phyloP scores from a whole-genome alignment of 2,113 vertebrate species.

The Nothobranchius furzeri region DNA sequence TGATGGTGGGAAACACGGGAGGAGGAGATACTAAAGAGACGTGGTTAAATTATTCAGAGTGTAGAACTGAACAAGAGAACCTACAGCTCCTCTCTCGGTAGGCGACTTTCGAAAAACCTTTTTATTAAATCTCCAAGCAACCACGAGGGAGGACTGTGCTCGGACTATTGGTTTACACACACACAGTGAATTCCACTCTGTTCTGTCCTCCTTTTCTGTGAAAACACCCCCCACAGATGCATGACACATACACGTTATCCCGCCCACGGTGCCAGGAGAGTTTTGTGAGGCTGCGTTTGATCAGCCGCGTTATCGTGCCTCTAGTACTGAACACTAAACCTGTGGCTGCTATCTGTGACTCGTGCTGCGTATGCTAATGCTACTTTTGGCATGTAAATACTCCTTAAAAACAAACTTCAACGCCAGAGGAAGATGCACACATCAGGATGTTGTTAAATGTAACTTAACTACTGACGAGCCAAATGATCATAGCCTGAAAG shows the following conservation, averaged over 20 bases:
- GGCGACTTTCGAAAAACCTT: constrained; percentile 26
- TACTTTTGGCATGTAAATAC: constrained; percentile 57
- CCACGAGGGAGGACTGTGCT: constrained; percentile 8
- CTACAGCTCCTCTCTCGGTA: constrained; percentile 8
- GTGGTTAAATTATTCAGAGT: constrained; percentile 3
- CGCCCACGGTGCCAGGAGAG: constrained; percentile 61
- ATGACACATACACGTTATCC: constrained; percentile 7
- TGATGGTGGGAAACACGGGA: constrained; percentile 78
- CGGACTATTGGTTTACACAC: constrained; percentile 12
- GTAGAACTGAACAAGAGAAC: background rate
- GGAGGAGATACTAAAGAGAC: constrained; percentile 73
- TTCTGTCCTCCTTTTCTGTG: constrained; percentile 29
- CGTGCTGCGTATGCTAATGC: constrained; percentile 65
- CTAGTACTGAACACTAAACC: constrained; percentile 55
- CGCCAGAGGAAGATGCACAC: constrained; percentile 30
- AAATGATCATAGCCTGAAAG: constrained; percentile 24
- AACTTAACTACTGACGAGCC: constrained; percentile 35
- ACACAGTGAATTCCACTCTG: constrained; percentile 48
- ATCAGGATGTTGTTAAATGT: constrained; percentile 22
- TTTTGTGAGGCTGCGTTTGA: constrained; percentile 56
- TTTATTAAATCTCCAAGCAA: constrained; percentile 11
- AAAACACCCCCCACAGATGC: constrained; percentile 15
- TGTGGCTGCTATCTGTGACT: constrained; percentile 65
- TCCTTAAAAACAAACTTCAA: background rate
- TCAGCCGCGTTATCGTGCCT: constrained; percentile 63